A percentile compares a stretch with the other conserved stretches of the same genome.
phyloP scores from a whole-genome alignment of 2,888 invertebrate genomes.

The Lasioglossum oenotherae region DNA sequence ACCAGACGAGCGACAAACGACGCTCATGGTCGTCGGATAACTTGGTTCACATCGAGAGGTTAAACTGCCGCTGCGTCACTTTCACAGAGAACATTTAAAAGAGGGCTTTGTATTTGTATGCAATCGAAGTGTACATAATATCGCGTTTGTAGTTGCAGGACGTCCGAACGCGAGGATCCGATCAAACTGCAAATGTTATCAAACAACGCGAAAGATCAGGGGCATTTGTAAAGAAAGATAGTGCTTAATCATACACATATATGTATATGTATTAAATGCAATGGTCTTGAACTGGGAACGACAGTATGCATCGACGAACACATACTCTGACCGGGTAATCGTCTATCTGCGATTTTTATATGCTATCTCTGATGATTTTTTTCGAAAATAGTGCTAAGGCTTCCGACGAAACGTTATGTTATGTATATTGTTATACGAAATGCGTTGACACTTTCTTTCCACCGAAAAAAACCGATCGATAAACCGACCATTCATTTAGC shows the following conservation, averaged over 20 bases:
- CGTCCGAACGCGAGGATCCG: not conserved
- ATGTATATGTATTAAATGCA: not conserved
- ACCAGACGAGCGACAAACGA: no score
- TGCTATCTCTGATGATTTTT: not conserved
- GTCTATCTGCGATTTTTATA: not conserved
- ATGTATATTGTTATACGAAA: not conserved
- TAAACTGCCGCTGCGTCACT: not conserved
- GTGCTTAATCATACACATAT: not conserved
- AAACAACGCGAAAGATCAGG: not conserved
- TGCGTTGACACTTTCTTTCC: not conserved
- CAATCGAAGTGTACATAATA: not conserved
- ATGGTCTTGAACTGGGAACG: not conserved
- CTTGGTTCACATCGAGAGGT: not conserved
- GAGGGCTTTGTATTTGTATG: not conserved
- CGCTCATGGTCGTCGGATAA: not conserved
- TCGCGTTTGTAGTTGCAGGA: no score
- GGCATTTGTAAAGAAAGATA: not conserved
- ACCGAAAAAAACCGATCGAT: not conserved
- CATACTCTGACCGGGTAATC: not conserved
- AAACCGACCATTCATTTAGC: not conserved
- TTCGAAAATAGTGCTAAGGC: not conserved
- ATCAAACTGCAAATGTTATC: slow-evolving; percentile 9
- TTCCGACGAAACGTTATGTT: not conserved
- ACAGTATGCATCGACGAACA: not conserved
- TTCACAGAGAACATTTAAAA: not conserved